Evolutionary conservation across 2,113 vertebrate genomes (phyloP).

Genomic region (Indri indri): DNA sequence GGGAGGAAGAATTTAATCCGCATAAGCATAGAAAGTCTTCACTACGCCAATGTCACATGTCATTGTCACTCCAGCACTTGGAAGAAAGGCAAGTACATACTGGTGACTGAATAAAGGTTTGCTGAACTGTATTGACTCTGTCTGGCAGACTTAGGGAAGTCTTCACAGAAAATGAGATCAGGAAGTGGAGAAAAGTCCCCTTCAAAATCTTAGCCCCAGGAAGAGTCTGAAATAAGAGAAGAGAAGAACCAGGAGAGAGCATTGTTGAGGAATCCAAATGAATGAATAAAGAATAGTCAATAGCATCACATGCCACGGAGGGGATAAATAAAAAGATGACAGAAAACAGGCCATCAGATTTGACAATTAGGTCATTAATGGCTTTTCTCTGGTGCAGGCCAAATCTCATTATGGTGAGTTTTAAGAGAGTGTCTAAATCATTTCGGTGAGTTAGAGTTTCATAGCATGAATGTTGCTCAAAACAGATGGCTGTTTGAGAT

Average conservation of each 20-base stretch:
- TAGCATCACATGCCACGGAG: slow-evolving; percentile 12
- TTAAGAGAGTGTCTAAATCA: slow-evolving; percentile 61
- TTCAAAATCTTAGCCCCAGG: neutral
- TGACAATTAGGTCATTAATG: slow-evolving; percentile 67
- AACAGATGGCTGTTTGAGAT: slow-evolving; percentile 67
- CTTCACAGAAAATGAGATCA: neutral
- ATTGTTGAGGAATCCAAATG: slow-evolving; percentile 5
- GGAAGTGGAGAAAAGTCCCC: neutral
- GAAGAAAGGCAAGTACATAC: neutral
- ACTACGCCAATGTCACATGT: neutral
- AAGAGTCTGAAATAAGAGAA: neutral
- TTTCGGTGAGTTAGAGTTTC: slow-evolving; percentile 50
- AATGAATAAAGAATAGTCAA: slow-evolving; percentile 55
- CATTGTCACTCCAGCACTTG: neutral
- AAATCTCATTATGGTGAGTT: slow-evolving; percentile 68
- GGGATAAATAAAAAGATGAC: slow-evolving; percentile 58
- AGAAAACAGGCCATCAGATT: slow-evolving; percentile 55
- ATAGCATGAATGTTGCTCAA: slow-evolving; percentile 37
- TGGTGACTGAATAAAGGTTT: neutral
- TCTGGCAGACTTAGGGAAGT: neutral
- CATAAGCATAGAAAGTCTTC: neutral
- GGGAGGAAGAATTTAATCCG: neutral
- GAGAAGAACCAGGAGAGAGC: neutral
- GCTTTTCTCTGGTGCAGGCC: slow-evolving; percentile 57
- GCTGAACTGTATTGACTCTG: neutral